These are phyloP conservation scores for Ammodytes dubius DNA, from an alignment of 2,113 vertebrate species.

Conservation along the genomic window DNA sequence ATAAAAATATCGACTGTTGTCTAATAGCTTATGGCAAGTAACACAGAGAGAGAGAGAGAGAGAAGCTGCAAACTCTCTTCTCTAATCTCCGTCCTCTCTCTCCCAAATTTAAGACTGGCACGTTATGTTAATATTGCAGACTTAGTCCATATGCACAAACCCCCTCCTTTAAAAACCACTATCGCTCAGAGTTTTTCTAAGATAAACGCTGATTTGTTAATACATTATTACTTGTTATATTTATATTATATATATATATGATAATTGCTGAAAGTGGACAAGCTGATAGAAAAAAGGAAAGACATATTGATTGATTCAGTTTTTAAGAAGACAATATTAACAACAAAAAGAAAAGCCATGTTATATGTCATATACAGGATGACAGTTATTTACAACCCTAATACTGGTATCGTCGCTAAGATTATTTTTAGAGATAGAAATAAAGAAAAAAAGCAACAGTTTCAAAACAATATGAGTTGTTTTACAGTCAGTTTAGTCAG, in stretches of 20 bases:
- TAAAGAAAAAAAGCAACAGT: conserved; percentile 67
- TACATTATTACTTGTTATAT: conserved; percentile 86
- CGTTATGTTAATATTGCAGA: conserved; percentile 95
- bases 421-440: conserved; percentile 70
- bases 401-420: conserved; percentile 62
- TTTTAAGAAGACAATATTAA: conserved; percentile 90
- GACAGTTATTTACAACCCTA: conserved; percentile 91
- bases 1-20: conserved; percentile 82
- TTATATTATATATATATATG: conserved; percentile 72
- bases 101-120: conserved; percentile 88
- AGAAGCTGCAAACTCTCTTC: conserved; percentile 86
- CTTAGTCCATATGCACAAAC: conserved; percentile 93
- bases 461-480: conserved; percentile 75
- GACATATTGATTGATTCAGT: conserved; percentile 81
- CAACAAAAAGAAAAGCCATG: conserved; percentile 76
- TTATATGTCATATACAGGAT: conserved; percentile 80
- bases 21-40: conserved; percentile 89
- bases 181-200: conserved; percentile 92
- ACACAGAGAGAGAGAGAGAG: conserved; percentile 86
- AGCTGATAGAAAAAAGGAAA: conserved; percentile 93
- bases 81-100: conserved; percentile 81
- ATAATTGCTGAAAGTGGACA: conserved; percentile 95
- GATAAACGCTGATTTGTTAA: conserved; percentile 90
- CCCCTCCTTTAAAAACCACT: conserved; percentile 88
- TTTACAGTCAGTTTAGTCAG: conserved; percentile 76